These are phyloP conservation scores for Aphidius ervi DNA, from an alignment of 1,140 invertebrate genomes.

Conservation along the genomic window DNA sequence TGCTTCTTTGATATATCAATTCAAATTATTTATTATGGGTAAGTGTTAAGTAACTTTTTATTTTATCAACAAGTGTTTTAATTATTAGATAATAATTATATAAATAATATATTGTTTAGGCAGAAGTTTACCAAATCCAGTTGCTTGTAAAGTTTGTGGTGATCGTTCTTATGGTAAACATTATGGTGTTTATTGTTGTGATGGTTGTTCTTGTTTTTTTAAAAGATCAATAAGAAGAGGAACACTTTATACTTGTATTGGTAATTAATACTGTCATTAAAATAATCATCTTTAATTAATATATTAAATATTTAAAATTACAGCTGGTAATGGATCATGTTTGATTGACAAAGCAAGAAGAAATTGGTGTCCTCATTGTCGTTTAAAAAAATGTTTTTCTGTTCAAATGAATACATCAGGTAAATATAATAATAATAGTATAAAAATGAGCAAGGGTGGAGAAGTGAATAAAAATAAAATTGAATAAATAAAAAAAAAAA, in stretches of 20 bases:
- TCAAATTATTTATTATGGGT: slow-evolving; percentile 4
- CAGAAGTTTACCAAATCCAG: slow-evolving; percentile 63
- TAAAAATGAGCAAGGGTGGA: slow-evolving; percentile 12
- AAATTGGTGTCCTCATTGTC: slow-evolving; percentile 85
- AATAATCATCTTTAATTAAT: neutral
- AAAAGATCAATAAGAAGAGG: slow-evolving; percentile 72
- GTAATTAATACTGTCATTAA: slow-evolving; percentile 49
- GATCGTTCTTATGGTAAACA: slow-evolving; percentile 84
- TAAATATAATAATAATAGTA: slow-evolving; percentile 41
- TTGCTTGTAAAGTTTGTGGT: slow-evolving; percentile 74
- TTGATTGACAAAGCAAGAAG: slow-evolving; percentile 75
- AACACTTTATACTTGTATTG: slow-evolving; percentile 71
- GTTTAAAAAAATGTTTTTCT: slow-evolving; percentile 72
- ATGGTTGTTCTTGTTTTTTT: slow-evolving; percentile 88
- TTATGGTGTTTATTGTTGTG: slow-evolving; percentile 82
- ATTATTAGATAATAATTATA: neutral
- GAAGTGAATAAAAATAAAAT: neutral
- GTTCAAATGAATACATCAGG: slow-evolving; percentile 77
- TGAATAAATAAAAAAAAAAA: too few relatives aligned
- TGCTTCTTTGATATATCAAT: too few relatives aligned
- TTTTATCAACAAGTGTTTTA: neutral
- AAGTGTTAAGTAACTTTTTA: neutral
- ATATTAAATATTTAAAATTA: neutral
- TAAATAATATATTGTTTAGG: slow-evolving; percentile 48
- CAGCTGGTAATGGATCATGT: slow-evolving; percentile 72